These are phyloP conservation scores for Saguinus midas DNA, from an alignment of 2,113 vertebrate species.

Conservation along the genomic window DNA sequence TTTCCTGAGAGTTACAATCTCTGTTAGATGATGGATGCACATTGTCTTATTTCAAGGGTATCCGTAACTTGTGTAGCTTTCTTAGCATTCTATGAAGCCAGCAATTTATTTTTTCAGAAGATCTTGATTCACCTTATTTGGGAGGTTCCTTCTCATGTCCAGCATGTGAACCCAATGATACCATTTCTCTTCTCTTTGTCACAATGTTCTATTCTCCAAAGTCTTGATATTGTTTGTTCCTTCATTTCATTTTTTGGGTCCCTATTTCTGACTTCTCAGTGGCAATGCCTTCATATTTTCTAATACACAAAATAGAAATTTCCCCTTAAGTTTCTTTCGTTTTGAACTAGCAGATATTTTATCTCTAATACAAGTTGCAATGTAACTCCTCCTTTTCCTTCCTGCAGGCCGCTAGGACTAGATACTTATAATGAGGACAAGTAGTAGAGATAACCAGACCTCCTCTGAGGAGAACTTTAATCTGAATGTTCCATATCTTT, in stretches of 20 bases:
- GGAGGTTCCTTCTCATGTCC: background rate
- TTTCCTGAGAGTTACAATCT: background rate
- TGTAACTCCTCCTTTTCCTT: slow-evolving; percentile 20
- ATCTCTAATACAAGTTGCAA: background rate
- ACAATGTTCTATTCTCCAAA: background rate
- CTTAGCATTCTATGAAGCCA: background rate
- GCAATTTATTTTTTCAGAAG: background rate
- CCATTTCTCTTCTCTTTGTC: background rate
- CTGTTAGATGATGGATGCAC: background rate
- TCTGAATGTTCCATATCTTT: background rate
- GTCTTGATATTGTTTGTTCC: background rate
- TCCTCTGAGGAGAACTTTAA: background rate
- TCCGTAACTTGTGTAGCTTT: background rate
- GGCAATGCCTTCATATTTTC: background rate
- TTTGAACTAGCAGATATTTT: background rate
- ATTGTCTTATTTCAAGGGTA: background rate
- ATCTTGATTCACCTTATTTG: background rate
- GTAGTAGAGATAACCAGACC: background rate
- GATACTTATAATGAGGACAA: background rate
- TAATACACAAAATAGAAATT: background rate
- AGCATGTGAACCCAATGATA: background rate
- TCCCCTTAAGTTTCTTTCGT: background rate
- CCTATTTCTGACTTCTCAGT: background rate
- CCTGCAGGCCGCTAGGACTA: background rate
- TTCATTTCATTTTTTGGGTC: background rate